Evolutionary conservation across 2,888 invertebrate genomes (phyloP).

Genomic region (Colostygia pectinataria): DNA sequence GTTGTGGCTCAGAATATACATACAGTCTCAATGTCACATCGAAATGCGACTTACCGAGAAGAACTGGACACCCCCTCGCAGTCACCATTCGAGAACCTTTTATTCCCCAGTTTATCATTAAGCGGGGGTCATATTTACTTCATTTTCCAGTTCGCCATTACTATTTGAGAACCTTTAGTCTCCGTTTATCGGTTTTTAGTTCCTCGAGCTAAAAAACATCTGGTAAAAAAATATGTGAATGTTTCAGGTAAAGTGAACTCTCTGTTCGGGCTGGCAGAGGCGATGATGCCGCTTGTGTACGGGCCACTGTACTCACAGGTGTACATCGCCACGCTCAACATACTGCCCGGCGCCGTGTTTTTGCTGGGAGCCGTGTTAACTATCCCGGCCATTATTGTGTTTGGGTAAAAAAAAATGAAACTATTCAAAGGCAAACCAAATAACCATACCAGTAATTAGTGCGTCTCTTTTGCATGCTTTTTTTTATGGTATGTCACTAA

Average conservation of each 20-base stretch:
- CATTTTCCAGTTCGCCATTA: no score
- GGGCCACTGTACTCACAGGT: conserved; percentile 88
- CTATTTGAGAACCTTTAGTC: no score
- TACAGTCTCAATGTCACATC: conserved; percentile 40
- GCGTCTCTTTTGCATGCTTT: no score
- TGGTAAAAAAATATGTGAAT: no score
- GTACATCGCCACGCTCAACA: conserved; percentile 85
- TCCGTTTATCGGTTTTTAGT: no score
- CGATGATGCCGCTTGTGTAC: conserved; percentile 88
- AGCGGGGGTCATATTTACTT: no score
- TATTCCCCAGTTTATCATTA: no score
- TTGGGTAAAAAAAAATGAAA: conserved; percentile 67
- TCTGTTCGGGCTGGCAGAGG: conserved; percentile 87
- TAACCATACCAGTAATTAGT: no score
- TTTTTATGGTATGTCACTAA: no score
- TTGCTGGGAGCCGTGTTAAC: conserved; percentile 86
- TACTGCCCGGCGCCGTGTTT: conserved; percentile 87
- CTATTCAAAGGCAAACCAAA: not conserved
- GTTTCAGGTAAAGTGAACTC: conserved; percentile 88
- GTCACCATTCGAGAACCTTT: no score
- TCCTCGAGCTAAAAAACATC: no score
- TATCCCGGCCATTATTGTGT: conserved; percentile 86
- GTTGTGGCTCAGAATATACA: conserved; percentile 44
- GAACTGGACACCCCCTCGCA: conserved; percentile 68
- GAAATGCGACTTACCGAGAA: conserved; percentile 61